Percentiles rank a stretch among this genome's conserved stretches.
phyloP scores from a whole-genome alignment of 2,888 invertebrate genomes.

The Galerucella calmariensis region DNA sequence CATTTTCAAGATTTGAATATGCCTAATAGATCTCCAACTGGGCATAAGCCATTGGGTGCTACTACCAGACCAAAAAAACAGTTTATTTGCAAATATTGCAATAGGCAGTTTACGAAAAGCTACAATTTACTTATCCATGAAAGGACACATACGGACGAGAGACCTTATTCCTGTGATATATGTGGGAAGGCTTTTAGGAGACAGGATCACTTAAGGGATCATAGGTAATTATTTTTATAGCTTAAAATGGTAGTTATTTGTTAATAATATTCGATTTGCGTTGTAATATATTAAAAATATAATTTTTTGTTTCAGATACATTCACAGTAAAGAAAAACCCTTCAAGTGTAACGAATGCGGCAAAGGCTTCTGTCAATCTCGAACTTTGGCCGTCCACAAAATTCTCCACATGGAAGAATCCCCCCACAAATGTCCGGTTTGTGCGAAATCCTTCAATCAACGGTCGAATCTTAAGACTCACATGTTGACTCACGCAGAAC shows the following conservation, averaged over 20 bases:
- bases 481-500: slow-evolving; percentile 86
- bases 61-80: slow-evolving; percentile 78
- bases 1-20: slow-evolving; percentile 54
- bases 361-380: slow-evolving; percentile 97
- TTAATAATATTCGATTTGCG: neutral
- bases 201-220: slow-evolving; percentile 93
- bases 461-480: slow-evolving; percentile 92
- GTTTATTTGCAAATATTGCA: slow-evolving; percentile 98
- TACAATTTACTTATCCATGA: slow-evolving; percentile 98
- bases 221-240: slow-evolving; percentile 70
- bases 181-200: slow-evolving; percentile 96
- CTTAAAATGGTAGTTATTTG: too few species aligned
- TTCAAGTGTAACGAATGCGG: slow-evolving; percentile 97
- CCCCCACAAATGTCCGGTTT: slow-evolving; percentile 91
- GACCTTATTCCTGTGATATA: slow-evolving; percentile 95
- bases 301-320: slow-evolving; percentile 78
- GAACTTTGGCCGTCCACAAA: slow-evolving; percentile 95
- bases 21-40: slow-evolving; percentile 60
- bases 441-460: slow-evolving; percentile 91
- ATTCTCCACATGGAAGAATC: slow-evolving; percentile 94
- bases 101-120: slow-evolving; percentile 96
- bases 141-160: slow-evolving; percentile 95
- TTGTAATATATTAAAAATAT: slow-evolving; percentile 8
- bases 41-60: slow-evolving; percentile 65
- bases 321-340: slow-evolving; percentile 98